Evolutionary conservation across 2,113 vertebrate genomes (phyloP).

Genomic region (Riparia riparia): DNA sequence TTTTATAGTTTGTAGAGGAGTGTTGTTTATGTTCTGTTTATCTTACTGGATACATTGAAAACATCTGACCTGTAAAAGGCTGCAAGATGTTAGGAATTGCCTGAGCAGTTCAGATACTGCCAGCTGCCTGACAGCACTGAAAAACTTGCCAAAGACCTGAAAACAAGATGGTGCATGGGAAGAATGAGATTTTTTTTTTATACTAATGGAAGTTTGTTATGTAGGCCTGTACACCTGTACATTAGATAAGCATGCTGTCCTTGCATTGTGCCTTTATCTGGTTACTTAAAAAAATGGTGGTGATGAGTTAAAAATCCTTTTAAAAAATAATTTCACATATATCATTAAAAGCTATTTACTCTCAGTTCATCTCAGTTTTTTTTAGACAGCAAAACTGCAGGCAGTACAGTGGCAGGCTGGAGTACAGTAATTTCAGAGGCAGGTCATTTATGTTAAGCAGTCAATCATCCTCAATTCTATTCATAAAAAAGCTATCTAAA

Average conservation of each 20-base stretch:
- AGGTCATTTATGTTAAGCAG: neutral
- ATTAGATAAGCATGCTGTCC: neutral
- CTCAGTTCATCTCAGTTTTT: neutral
- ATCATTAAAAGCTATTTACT: neutral
- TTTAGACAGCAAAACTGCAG: neutral
- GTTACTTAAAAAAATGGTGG: neutral
- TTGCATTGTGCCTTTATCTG: neutral
- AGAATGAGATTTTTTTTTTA: neutral
- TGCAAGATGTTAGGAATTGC: neutral
- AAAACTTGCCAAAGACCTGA: neutral
- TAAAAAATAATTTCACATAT: rapidly evolving
- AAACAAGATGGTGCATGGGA: neutral
- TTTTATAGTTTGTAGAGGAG: neutral
- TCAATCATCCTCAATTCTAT: neutral
- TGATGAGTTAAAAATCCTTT: neutral
- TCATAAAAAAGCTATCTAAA: neutral
- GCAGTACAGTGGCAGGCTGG: neutral
- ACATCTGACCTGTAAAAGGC: neutral
- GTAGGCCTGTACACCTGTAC: neutral
- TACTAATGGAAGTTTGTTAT: neutral
- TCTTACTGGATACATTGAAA: neutral
- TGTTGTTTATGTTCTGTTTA: neutral
- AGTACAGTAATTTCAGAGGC: neutral
- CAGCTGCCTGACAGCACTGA: neutral
- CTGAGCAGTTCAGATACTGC: neutral